Percentiles rank a stretch among this genome's conserved stretches.
Evolutionary conservation across 2,888 invertebrate genomes (phyloP).

Genomic region (Sarcophaga carnaria): DNA sequence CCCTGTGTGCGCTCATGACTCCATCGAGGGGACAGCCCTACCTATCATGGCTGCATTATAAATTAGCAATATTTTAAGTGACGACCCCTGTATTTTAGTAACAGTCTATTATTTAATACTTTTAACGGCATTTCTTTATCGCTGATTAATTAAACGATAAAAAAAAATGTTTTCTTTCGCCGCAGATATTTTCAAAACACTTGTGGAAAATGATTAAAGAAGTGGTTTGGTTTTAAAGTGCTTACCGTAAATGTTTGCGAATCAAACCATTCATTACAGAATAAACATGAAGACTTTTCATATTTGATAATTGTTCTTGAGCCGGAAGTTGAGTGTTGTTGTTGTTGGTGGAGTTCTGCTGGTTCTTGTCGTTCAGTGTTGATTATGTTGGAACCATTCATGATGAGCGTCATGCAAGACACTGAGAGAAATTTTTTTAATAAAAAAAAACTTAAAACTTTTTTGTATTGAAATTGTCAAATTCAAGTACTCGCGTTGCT

Average conservation of each 20-base stretch:
- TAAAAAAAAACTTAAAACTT: too few species aligned
- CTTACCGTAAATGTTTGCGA: slow-evolving; percentile 86
- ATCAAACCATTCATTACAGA: slow-evolving; percentile 86
- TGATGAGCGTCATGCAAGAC: neutral
- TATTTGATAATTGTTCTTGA: slow-evolving; percentile 79
- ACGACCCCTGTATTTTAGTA: too few species aligned
- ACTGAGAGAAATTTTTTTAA: neutral
- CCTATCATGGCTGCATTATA: too few species aligned
- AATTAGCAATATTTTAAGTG: too few species aligned
- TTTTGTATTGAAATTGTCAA: too few species aligned
- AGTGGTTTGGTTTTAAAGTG: neutral
- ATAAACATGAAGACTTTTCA: slow-evolving; percentile 85
- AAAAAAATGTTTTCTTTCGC: neutral
- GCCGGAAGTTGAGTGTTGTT: slow-evolving; percentile 51
- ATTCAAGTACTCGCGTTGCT: too few species aligned
- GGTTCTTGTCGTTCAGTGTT: slow-evolving; percentile 11
- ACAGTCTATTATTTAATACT: too few species aligned
- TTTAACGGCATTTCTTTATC: neutral
- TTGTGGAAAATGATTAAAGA: neutral
- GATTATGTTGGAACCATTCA: slow-evolving; percentile 54
- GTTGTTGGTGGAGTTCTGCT: neutral
- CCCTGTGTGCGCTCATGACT: too few species aligned
- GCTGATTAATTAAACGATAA: neutral
- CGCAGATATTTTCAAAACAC: neutral
- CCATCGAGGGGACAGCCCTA: too few species aligned